Base-by-base conservation (phyloP, 2,888 invertebrate species). In the Gymnocheta viridis region DNA sequence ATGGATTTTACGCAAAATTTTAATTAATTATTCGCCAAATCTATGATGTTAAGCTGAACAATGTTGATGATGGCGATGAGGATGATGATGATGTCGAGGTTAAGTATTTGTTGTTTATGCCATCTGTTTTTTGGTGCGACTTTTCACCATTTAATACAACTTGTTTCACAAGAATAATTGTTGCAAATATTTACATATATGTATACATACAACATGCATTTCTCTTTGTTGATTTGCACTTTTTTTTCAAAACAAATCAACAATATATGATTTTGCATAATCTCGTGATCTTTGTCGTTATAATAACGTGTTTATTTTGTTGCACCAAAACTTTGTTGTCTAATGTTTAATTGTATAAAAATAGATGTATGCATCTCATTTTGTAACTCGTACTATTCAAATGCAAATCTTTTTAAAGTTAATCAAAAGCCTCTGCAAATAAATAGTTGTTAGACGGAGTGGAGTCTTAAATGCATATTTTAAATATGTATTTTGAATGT, bases 211-310 rank as follows among this genome's bases (percentile, higher is more conserved):
- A n/a, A n/a, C n/a, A 27, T 19, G 4, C 51, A 51, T 19, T 62
- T 62, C 38, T 35, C 35, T 32, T 49, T 66, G 12, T 32, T 51
- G 14, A 24, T 38, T 51, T 41, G 5, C 29, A 44, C 0, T 9
- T 72, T 69, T 49, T 35, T 2, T 47, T 1, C 5, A n/a, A 41
- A 70, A 70, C 22, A 29, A 56, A 10, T 44, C 19, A 70, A n/a
- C 29, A 14, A 54, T 19, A 22, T 27, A 5, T 41, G 2, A 5
- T 44, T 44, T 41, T 32, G 12, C 29, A 44, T 51, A 67, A 22
- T 24, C 58, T 24, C n/a, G 32, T 58, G n/a, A 44, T 19, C 32
- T 58, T 7, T 24, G 2, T 14, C 32, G 58, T 32, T 72, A 22
- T 17, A 19, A 72, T 14, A 44, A 44, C n/a, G 14, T 38, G 49